Conservation (phyloP, 2,888 invertebrate species). For the Vesta saturnalis region DNA sequence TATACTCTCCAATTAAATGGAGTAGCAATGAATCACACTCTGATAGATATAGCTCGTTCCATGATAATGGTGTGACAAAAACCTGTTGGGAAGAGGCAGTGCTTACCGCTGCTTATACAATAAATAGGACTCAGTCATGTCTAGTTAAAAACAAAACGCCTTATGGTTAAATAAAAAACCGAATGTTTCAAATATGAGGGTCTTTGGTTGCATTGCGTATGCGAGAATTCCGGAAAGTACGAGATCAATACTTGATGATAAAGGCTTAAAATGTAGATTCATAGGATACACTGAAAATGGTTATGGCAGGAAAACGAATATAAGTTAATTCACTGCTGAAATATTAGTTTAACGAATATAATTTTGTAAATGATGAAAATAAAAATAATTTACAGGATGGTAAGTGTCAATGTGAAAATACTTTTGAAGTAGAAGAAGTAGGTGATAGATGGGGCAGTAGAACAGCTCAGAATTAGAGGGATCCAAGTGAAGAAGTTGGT, state of each 20-base stretch:
- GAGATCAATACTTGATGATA: slow-evolving; percentile 29
- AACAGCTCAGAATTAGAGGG: neutral
- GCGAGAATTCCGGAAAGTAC: slow-evolving; percentile 24
- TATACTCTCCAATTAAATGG: slow-evolving; percentile 42
- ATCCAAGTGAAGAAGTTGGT: neutral
- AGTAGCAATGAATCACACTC: slow-evolving; percentile 42
- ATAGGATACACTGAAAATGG: slow-evolving; percentile 24
- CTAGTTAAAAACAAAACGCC: slow-evolving; percentile 22
- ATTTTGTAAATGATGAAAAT: neutral
- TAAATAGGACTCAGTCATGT: slow-evolving; percentile 41
- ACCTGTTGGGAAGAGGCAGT: slow-evolving; percentile 46
- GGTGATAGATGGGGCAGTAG: neutral
- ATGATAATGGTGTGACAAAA: slow-evolving; percentile 40
- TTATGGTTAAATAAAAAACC: slow-evolving; percentile 32
- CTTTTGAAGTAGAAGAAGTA: neutral
- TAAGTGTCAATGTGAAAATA: too few species aligned
- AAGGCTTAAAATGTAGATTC: slow-evolving; percentile 30
- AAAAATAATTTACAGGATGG: too few species aligned
- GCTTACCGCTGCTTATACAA: too few species aligned
- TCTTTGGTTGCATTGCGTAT: slow-evolving; percentile 31
- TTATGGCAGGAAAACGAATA: neutral
- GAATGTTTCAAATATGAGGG: slow-evolving; percentile 26
- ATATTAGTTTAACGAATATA: neutral
- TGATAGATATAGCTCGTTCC: slow-evolving; percentile 41
- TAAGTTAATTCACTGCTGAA: neutral